Evolutionary conservation across 2,797 vertebrate genomes (phyloP).

Genomic region (Anas bahamensis): DNA sequence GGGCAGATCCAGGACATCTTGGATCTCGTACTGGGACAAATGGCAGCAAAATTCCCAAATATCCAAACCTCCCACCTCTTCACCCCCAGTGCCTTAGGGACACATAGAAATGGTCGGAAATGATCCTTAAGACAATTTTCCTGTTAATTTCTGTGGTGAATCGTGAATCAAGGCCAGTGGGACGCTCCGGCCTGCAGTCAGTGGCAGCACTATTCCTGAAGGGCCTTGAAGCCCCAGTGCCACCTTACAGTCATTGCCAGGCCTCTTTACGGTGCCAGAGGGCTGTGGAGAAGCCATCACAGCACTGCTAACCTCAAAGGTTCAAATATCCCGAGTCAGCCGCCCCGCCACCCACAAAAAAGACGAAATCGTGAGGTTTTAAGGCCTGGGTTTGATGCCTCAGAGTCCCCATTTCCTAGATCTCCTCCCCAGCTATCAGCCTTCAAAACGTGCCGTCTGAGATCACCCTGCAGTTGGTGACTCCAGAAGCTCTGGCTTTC

Average conservation of each 20-base stretch:
- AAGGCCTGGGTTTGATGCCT: neutral
- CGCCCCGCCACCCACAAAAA: neutral
- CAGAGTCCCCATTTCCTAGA: neutral
- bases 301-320: neutral
- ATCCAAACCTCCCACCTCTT: neutral
- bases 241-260: neutral
- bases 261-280: neutral
- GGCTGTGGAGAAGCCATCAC: neutral
- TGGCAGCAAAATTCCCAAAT: no score
- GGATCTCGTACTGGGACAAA: rapidly evolving
- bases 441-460: neutral
- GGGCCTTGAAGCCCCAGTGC: neutral
- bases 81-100: neutral
- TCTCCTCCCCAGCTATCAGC: rapidly evolving
- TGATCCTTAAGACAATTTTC: neutral
- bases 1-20: no score
- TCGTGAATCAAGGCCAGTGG: neutral
- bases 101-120: no score
- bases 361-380: neutral
- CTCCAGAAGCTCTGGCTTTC: neutral
- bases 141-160: rapidly evolving
- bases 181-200: neutral
- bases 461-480: neutral
- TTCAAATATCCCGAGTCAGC: neutral
- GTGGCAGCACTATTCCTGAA: neutral